Evolutionary conservation across 35 echinoderm and acorn worm species (phyloP).

Genomic region (Heliocidaris erythrogramma): DNA sequence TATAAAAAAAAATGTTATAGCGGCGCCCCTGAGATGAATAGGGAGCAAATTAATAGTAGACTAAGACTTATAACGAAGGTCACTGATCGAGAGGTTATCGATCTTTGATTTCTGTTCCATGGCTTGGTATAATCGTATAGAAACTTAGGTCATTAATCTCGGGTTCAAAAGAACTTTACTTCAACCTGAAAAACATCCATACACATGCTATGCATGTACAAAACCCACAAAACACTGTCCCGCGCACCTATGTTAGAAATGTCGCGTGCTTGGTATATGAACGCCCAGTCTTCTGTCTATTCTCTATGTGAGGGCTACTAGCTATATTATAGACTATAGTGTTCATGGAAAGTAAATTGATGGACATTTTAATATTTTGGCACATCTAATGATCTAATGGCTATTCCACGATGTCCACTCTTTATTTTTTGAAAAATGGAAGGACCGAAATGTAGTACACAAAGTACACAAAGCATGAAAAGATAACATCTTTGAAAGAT

Average conservation of each 20-base stretch:
- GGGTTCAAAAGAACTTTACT: neutral
- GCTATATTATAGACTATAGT: neutral
- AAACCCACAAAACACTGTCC: neutral
- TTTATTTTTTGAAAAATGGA: neutral
- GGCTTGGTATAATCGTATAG: too few relatives aligned
- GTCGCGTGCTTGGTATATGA: neutral
- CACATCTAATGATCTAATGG: neutral
- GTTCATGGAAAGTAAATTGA: neutral
- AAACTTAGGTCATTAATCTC: neutral
- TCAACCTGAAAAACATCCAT: neutral
- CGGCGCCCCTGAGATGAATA: neutral
- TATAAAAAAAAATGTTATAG: neutral
- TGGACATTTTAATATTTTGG: neutral
- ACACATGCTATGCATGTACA: neutral
- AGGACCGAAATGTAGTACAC: neutral
- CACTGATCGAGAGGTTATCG: conserved; percentile 15
- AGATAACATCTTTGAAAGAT: neutral
- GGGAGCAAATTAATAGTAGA: neutral
- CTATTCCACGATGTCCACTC: neutral
- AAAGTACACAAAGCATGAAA: neutral
- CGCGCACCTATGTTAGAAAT: neutral
- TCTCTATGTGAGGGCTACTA: neutral
- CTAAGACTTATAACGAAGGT: neutral
- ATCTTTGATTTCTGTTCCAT: neutral
- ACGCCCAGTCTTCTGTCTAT: neutral